phyloP scores from a whole-genome alignment of 64 coral and sea anemone genomes.

The Catalaphyllia jardinei region DNA sequence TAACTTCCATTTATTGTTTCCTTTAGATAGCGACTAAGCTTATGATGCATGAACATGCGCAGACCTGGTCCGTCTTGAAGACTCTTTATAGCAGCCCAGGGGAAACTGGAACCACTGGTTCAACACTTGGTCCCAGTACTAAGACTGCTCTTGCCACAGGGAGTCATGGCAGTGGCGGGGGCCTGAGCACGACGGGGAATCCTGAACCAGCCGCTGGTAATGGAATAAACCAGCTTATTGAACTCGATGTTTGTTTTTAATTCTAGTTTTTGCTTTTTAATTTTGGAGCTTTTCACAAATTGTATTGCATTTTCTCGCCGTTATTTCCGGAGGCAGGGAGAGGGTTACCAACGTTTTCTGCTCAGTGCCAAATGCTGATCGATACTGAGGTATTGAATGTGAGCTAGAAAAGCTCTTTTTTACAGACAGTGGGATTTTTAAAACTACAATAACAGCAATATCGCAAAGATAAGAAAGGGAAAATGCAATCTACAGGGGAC shows the following conservation, averaged over 20 bases:
- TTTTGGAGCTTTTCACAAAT: no score
- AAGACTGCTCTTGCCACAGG: constrained; percentile 35
- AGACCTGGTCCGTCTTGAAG: constrained; percentile 92
- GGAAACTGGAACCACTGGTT: constrained; percentile 28
- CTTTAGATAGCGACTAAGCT: constrained; percentile 72
- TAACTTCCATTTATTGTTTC: no score
- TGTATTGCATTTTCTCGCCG: no score
- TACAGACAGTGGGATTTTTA: no score
- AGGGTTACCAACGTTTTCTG: no score
- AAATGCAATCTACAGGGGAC: no score
- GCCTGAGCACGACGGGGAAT: constrained; percentile 33
- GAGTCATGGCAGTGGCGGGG: constrained; percentile 44
- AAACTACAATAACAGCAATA: no score
- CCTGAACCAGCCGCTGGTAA: constrained; percentile 6
- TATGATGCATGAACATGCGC: constrained; percentile 85
- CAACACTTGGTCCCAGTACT: constrained; percentile 34
- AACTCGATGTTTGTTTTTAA: not conserved
- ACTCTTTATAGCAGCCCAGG: constrained; percentile 72
- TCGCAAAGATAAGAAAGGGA: no score
- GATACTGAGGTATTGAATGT: no score
- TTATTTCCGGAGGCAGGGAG: no score
- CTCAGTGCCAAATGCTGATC: no score
- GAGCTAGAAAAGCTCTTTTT: no score
- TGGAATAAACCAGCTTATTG: not conserved
- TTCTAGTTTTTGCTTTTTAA: not conserved